Evolutionary conservation across 2,888 invertebrate genomes (phyloP).

Genomic region (Brachynemurus nebulosus): DNA sequence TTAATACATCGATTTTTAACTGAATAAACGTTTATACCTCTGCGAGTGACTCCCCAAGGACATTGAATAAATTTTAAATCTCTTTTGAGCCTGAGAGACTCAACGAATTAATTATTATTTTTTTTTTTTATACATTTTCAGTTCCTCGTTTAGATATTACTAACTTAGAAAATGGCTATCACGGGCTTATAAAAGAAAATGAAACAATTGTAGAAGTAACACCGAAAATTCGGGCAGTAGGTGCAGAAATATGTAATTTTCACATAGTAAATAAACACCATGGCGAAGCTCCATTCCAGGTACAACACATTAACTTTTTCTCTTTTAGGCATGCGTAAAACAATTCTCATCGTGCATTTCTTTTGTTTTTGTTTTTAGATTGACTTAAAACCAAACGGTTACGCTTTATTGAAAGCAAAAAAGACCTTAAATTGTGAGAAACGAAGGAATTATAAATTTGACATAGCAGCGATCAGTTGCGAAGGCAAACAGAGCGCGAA

Average conservation of each 20-base stretch:
- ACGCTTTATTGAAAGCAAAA: constrained; percentile 71
- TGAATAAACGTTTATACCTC: too few species aligned
- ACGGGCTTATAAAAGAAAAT: constrained; percentile 84
- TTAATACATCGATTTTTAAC: too few species aligned
- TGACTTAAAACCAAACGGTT: constrained; percentile 40
- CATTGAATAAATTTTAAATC: too few species aligned
- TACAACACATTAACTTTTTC: too few species aligned
- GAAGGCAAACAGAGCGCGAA: constrained; percentile 54
- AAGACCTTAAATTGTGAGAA: constrained; percentile 86
- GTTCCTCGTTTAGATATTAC: constrained; percentile 62
- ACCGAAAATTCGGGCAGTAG: constrained; percentile 75
- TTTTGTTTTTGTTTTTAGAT: constrained; percentile 23
- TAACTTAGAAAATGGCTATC: constrained; percentile 77
- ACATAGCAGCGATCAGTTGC: constrained; percentile 87
- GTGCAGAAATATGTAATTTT: constrained; percentile 66
- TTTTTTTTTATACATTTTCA: too few species aligned
- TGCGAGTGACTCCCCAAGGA: too few species aligned
- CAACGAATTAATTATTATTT: too few species aligned
- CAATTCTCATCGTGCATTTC: constrained; percentile 1
- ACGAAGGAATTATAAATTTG: constrained; percentile 87
- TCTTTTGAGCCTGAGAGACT: too few species aligned
- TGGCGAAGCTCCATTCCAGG: constrained; percentile 87
- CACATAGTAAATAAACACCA: constrained; percentile 84
- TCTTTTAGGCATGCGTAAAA: too few species aligned
- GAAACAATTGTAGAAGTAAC: constrained; percentile 86